Base-by-base conservation (phyloP, 2,797 vertebrate genomes). In the Parambassis ranga region DNA sequence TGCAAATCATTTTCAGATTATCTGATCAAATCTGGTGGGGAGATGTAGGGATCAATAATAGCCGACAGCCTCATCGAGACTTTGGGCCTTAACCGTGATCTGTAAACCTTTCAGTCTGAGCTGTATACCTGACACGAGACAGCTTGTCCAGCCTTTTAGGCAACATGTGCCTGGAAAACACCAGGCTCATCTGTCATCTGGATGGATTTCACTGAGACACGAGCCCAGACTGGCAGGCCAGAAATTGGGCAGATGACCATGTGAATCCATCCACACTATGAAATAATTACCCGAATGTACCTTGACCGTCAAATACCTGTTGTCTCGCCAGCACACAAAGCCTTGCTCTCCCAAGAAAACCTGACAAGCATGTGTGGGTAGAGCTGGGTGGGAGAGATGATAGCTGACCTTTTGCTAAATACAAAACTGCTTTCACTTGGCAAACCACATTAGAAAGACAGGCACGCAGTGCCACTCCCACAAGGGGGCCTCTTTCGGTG, bases 381-480 rank as follows among this genome's bases (percentile, higher is more conserved):
- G 16, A 66, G 49, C 24, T 27, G 14, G 59, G 55, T 63, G 70
- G 78, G 66, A 73, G 72, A 57, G 51, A 33, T 65, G 70, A 84
- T 82, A 76, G 81, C 71, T 87, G 80, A 87, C 82, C 68, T 89
- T 87, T 83, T 1, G 5, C 71, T 65, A 56, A 82, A 82, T 60
- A 82, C 78, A 84, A 87, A 88, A 79, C 69, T 68, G 79, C 83
- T 74, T 76, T 80, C 62, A 77, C 66, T 81, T 70, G 63, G 66
- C 75, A 79, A 77, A 75, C 48, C 43, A 48, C 52, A 71, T 66
- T 58, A 76, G 62, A 76, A 57, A 64, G 31, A 43, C 62, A 59
- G 63, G 39, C 56, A 48, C 15, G 36, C 52, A 48, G 68, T 49
- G 46, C 38, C 42, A 16, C 43, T 65, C 61, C 61, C 66, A 59